A percentile compares a stretch with the other conserved stretches of the same genome.
These are phyloP conservation scores for Nothura maculosa DNA, from an alignment of 2,797 vertebrate species.

Conservation along the genomic window DNA sequence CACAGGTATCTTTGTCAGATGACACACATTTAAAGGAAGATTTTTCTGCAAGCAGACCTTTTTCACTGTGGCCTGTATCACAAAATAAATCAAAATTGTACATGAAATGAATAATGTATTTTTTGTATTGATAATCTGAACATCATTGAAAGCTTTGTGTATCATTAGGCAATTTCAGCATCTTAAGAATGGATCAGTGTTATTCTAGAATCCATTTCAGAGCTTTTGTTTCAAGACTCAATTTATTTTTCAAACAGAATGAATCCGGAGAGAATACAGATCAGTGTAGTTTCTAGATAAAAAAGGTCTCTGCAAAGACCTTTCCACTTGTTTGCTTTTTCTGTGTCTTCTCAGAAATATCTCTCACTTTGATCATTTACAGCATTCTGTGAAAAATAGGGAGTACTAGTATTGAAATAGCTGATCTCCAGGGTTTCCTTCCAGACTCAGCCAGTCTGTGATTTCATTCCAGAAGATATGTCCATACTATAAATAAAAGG, in stretches of 20 bases:
- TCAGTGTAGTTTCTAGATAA: neutral
- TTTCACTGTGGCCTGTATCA: neutral
- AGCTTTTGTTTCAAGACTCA: neutral
- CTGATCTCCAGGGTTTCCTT: neutral
- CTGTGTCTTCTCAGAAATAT: neutral
- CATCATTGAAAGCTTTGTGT: neutral
- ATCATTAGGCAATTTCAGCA: neutral
- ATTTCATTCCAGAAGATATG: neutral
- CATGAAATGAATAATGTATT: neutral
- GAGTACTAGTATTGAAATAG: neutral
- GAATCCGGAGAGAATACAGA: constrained; percentile 20
- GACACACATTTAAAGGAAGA: neutral
- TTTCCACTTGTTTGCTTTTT: neutral
- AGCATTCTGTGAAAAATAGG: neutral
- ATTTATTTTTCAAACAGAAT: constrained; percentile 24
- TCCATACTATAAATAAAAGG: neutral
- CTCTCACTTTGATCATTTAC: neutral
- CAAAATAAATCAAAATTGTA: neutral
- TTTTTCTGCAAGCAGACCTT: neutral
- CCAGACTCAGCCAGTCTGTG: neutral
- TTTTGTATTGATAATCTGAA: neutral
- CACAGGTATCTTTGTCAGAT: neutral
- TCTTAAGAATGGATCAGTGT: neutral
- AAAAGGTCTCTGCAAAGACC: neutral
- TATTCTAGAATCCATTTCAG: neutral